Percentiles rank a stretch among this genome's conserved stretches.
phyloP scores from a whole-genome alignment of 2,888 invertebrate genomes.

The Platypus cylindrus region DNA sequence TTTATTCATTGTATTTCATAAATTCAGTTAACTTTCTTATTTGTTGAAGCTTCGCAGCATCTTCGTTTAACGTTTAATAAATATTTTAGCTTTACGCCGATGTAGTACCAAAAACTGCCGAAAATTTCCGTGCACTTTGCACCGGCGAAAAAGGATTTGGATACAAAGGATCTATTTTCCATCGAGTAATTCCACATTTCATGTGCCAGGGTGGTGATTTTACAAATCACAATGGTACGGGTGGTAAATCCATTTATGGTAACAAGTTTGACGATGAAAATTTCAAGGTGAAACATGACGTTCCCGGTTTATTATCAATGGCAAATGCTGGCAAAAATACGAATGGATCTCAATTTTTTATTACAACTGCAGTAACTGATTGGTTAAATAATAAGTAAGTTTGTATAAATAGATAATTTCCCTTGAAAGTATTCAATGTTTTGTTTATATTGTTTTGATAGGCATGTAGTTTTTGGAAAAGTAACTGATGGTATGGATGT shows the following conservation, averaged over 20 bases:
- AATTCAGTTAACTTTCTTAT: no score
- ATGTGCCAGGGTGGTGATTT: conserved; percentile 92
- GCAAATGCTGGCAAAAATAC: conserved; percentile 94
- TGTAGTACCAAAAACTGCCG: conserved; percentile 88
- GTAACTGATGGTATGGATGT: conserved; percentile 88
- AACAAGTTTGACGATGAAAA: conserved; percentile 94
- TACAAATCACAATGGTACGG: conserved; percentile 87
- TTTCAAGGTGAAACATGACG: conserved; percentile 88
- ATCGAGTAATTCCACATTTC: conserved; percentile 93
- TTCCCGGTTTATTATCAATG: conserved; percentile 88
- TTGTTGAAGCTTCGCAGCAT: conserved; percentile 9
- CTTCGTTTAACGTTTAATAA: no score
- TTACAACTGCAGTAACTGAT: conserved; percentile 81
- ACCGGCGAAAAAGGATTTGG: conserved; percentile 93
- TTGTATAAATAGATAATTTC: no score
- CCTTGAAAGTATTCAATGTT: neutral
- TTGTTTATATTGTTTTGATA: conserved; percentile 26
- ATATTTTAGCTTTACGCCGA: conserved; percentile 67
- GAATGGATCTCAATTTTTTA: conserved; percentile 95
- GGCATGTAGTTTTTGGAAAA: conserved; percentile 88
- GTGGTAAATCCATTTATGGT: conserved; percentile 95
- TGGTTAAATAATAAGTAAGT: conserved; percentile 69
- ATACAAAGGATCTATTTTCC: conserved; percentile 87
- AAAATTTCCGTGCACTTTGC: conserved; percentile 94
- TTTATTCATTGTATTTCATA: conserved; percentile 1